Percentiles rank a stretch among this genome's conserved stretches.
phyloP scores from a whole-genome alignment of 1,140 invertebrate species.

The Drosophila equinoxialis region DNA sequence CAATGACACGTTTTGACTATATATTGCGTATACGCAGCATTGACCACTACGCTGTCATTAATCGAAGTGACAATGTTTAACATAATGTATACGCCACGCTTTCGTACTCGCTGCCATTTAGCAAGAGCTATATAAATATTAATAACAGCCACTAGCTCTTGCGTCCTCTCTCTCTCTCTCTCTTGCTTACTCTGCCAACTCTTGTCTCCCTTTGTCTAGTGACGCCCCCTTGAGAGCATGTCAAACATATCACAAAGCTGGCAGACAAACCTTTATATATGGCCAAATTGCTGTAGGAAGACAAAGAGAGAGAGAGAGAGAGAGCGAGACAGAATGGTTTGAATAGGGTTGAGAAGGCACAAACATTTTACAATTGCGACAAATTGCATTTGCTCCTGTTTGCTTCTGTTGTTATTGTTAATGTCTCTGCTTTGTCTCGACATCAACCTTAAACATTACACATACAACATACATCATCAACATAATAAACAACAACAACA shows the following conservation, averaged over 20 bases:
- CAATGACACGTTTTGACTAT: neutral
- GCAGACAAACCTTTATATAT: constrained; percentile 16
- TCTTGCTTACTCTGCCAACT: neutral
- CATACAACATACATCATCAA: constrained; percentile 71
- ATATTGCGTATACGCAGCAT: constrained; percentile 55
- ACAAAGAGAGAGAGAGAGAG: too few species aligned
- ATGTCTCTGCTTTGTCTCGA: constrained; percentile 40
- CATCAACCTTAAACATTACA: constrained; percentile 76
- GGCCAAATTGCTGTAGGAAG: constrained; percentile 6
- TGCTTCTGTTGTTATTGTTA: constrained; percentile 30
- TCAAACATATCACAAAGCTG: constrained; percentile 73
- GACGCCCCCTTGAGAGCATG: constrained; percentile 41
- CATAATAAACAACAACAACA: constrained; percentile 70
- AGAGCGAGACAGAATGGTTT: neutral
- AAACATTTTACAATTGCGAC: constrained; percentile 70
- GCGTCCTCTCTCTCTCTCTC: neutral
- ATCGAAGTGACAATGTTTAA: constrained; percentile 35
- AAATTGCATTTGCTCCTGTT: constrained; percentile 72
- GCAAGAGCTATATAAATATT: constrained; percentile 74
- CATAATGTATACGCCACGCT: constrained; percentile 1
- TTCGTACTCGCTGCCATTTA: constrained; percentile 53
- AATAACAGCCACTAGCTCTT: constrained; percentile 49
- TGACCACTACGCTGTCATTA: constrained; percentile 29
- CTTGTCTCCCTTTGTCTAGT: constrained; percentile 1
- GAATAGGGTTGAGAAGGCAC: neutral